Percentiles rank a stretch among this genome's conserved stretches.
phyloP scores from a whole-genome alignment of 2,797 vertebrate species.

The Kryptolebias ocellatus region DNA sequence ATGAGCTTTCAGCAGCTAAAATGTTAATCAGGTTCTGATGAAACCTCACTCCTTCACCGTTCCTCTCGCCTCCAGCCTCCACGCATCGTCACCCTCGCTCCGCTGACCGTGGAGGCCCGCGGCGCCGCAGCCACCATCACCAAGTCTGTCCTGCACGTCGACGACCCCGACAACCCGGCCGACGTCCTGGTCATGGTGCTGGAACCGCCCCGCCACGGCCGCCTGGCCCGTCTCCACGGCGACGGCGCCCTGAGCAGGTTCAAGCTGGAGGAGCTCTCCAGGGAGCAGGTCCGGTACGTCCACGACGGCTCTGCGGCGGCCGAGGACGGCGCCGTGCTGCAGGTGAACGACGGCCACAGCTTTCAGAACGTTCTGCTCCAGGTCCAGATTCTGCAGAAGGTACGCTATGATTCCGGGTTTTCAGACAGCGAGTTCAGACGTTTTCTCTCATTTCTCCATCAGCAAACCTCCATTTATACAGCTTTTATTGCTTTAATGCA shows the following conservation, averaged over 20 bases:
- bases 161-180: constrained; percentile 89
- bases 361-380: constrained; percentile 88
- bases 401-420: constrained; percentile 51
- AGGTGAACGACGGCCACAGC: constrained; percentile 90
- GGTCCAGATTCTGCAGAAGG: constrained; percentile 83
- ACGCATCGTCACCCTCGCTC: constrained; percentile 81
- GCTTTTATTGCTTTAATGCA: too few species aligned
- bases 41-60: neutral
- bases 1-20: neutral
- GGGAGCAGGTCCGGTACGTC: constrained; percentile 84
- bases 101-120: constrained; percentile 77
- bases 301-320: constrained; percentile 84
- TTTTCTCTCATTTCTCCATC: too few species aligned
- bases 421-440: too few species aligned
- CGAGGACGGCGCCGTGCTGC: constrained; percentile 83
- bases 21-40: neutral
- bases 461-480: too few species aligned
- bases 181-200: constrained; percentile 87
- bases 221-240: constrained; percentile 71
- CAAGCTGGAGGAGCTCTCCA: constrained; percentile 83
- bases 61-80: constrained; percentile 81
- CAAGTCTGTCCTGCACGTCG: constrained; percentile 82
- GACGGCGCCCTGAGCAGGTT: constrained; percentile 69
- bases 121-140: constrained; percentile 73
- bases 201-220: constrained; percentile 86